Percentiles rank a stretch among this genome's conserved stretches.
Evolutionary conservation across 2,113 vertebrate genomes (phyloP).

Genomic region (Himantopus leucocephalus): DNA sequence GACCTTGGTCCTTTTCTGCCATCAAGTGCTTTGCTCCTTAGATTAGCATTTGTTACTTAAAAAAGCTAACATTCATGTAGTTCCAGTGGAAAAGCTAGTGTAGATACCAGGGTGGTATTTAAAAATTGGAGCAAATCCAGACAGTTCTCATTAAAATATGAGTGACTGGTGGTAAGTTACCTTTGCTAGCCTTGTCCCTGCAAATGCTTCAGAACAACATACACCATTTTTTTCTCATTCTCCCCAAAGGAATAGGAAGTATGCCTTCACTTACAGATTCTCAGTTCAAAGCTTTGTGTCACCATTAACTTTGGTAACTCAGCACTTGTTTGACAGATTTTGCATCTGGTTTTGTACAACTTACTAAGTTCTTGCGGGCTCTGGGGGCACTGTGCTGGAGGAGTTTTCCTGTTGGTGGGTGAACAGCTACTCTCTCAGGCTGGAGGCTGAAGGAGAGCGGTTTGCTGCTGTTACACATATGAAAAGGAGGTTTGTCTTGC

Average conservation of each 20-base stretch:
- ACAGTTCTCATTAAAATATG: background rate
- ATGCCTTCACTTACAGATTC: background rate
- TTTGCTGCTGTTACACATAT: background rate
- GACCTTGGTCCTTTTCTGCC: background rate
- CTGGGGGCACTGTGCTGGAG: background rate
- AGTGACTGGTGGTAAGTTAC: background rate
- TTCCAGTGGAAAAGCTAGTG: background rate
- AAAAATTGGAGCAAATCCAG: background rate
- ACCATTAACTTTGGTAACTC: background rate
- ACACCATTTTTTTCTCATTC: background rate
- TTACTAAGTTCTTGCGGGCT: background rate
- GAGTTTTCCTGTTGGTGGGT: background rate
- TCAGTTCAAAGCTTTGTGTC: background rate
- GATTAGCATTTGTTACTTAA: background rate
- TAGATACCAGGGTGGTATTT: background rate
- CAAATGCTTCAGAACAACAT: background rate
- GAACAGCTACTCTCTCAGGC: background rate
- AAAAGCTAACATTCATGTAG: background rate
- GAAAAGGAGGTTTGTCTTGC: constrained; percentile 55
- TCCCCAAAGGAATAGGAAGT: background rate
- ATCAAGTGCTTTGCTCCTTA: background rate
- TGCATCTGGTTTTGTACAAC: background rate
- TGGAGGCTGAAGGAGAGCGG: background rate
- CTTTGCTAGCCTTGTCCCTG: background rate
- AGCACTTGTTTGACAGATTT: background rate